Base-by-base conservation (phyloP, 1,140 invertebrate genomes). In the Eumaeus atala region DNA sequence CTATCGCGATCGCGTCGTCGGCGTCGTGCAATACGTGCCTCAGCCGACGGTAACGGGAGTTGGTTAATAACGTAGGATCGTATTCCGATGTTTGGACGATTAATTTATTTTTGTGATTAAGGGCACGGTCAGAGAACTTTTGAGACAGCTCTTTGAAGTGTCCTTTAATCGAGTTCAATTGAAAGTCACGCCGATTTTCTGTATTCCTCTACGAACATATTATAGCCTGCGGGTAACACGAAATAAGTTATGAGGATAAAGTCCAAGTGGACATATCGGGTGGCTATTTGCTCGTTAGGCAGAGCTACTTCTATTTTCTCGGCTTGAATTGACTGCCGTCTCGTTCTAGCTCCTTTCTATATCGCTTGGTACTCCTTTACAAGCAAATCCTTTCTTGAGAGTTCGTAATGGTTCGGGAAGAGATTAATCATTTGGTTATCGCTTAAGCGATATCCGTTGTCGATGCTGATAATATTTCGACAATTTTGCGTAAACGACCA, bases 191-290 rank as follows among this genome's bases (percentile, higher is more conserved):
- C n/a, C 59, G 95, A 95, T 80, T 97, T 97, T 51, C 94, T 84
- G 79, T 98, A 98, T 75, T 98, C 97, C 75, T 98, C 96, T 0
- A 97, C 96, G 87, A 98, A 98, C 92, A 98, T 94, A 77, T 98
- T 98, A 74, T 98, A 98, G 83, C 98, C 95, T 57, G 96, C 95
- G 0, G 97, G 97, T 52, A 98, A 87, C 55, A 98, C 95, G 79
- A 97, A n/a, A n/a, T n/a, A 99, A 0, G 97, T 98, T 0, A 96
- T 91, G 0, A 97, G 96, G 56, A 98, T 94, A 72, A 98, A 97
- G 85, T 98, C 96, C 74, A 96, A 84, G 73, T 95, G 91, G 1
- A 94, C 71, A 77, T 96, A 94, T 79, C 95, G 93, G 12, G 93
- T 91, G 63, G 92, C 91, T 38, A 92, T 92, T 66, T 93, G 92